Percentiles rank a stretch among this genome's conserved stretches.
phyloP scores from a whole-genome alignment of 2,113 vertebrate species.

The Porphyrio hochstetteri region DNA sequence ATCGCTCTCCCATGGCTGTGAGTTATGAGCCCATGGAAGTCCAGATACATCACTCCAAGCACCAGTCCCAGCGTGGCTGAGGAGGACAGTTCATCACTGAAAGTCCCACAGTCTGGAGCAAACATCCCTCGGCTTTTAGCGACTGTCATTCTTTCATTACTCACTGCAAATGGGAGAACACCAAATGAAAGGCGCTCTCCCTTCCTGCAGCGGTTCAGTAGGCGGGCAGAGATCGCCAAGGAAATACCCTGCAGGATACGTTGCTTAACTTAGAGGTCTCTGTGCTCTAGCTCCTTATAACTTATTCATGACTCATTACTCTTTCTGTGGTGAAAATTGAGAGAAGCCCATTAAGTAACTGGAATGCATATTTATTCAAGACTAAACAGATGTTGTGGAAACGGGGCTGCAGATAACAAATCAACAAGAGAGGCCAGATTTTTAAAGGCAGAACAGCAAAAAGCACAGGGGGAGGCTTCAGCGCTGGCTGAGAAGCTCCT shows the following conservation, averaged over 20 bases:
- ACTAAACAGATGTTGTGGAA: conserved; percentile 41
- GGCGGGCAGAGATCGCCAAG: neutral
- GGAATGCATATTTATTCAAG: conserved; percentile 49
- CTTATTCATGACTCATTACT: conserved; percentile 46
- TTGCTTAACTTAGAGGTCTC: neutral
- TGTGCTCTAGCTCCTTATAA: neutral
- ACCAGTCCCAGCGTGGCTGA: neutral
- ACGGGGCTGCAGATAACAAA: neutral
- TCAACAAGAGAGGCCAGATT: neutral
- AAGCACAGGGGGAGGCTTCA: too few species aligned
- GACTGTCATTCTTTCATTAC: neutral
- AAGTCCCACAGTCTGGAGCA: neutral
- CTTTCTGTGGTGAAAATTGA: conserved; percentile 19
- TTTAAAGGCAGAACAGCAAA: neutral
- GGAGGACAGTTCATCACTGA: neutral
- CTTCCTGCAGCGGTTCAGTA: neutral
- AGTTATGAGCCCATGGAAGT: neutral
- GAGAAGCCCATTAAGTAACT: conserved; percentile 6
- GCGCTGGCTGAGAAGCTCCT: neutral
- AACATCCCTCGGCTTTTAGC: neutral
- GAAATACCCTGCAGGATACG: neutral
- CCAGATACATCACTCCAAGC: neutral
- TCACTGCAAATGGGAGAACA: conserved; percentile 4
- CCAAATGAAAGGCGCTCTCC: neutral
- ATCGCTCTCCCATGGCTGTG: neutral